Evolutionary conservation across 2,888 invertebrate genomes (phyloP).

Genomic region (Apotomis turbidana): DNA sequence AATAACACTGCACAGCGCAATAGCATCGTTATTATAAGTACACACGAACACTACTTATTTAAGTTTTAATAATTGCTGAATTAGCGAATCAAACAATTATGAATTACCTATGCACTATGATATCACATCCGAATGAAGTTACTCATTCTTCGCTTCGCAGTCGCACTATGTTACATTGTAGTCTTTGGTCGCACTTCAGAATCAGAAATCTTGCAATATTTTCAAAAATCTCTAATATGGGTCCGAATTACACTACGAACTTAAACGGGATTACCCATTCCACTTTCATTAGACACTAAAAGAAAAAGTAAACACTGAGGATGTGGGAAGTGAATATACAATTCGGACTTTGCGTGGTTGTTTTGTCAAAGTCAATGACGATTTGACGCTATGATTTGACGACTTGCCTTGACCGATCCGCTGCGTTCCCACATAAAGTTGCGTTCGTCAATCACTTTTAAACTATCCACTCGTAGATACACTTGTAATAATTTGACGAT

Average conservation of each 20-base stretch:
- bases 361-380: constrained; percentile 17
- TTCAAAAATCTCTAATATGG: background rate
- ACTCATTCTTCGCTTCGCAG: constrained; percentile 16
- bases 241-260: constrained; percentile 9
- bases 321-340: background rate
- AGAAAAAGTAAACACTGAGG: constrained; percentile 5
- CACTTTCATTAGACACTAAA: background rate
- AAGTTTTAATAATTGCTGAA: constrained; percentile 27
- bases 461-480: too few relatives aligned
- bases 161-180: too few relatives aligned
- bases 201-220: constrained; percentile 12
- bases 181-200: too few relatives aligned
- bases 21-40: constrained; percentile 52
- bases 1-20: constrained; percentile 59
- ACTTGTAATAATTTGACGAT: too few relatives aligned
- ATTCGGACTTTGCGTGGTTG: constrained; percentile 11
- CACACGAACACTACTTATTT: constrained; percentile 23
- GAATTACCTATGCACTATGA: constrained; percentile 14
- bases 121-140: constrained; percentile 21
- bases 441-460: background rate
- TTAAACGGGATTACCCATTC: background rate
- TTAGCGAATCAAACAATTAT: constrained; percentile 26
- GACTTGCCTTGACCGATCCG: background rate
- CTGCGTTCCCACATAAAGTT: background rate
- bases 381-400: background rate